Evolutionary conservation across 30 jellyfish, hydroid and myxozoan species (phyloP), one percentile per base, ranked within the genome.

Genomic region (Aurelia aurita complex sp. Pacific): DNA sequence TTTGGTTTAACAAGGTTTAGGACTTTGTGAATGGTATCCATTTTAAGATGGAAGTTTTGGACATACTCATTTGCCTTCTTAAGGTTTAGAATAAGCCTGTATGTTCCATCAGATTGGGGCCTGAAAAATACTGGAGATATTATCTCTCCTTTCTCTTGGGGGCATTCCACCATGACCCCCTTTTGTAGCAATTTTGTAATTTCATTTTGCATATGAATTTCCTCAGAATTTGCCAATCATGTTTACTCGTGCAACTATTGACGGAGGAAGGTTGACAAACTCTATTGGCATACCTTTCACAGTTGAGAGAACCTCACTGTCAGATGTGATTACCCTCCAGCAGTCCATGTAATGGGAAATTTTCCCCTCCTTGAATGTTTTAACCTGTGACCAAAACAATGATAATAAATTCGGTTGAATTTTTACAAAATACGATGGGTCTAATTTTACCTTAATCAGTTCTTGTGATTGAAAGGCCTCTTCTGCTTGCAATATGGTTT

Each of bases 61-160:
- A 83, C 62, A 46, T 60, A 40, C 60, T 64, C 43, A 79, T 85
- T 72, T 76, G 76, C 14, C 52, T 60, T 34, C 65, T 55, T 76
- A 5, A 76, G 87, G 46, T 76, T 76, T 76, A 59, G 13, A 36
- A 76, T 76, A 9, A 76, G 65, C 10, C 77, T 61, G 51, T 76
- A 63, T 15, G 74, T 16, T 54, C 88, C 59, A 32, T 83, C 75
- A 19, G 64, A 65, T 59, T 76, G 59, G 11, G 72, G 68, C 51
- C 87, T 76, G 4, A 73, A 65, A 55, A 83, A 83, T 23, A 68
- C 64, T 62, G 93, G 88, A 2, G 88, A 83, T 23, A 72, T 76
- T 8, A 72, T 51, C 32, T 83, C 88, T 6, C 64, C 81, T 23
- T 36, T 55, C 52, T 73, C 93, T 8, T 71, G 61, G 16, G 17